These are phyloP conservation scores for Pherbina coryleti DNA, from an alignment of 2,888 invertebrate genomes.

Conservation along the genomic window DNA sequence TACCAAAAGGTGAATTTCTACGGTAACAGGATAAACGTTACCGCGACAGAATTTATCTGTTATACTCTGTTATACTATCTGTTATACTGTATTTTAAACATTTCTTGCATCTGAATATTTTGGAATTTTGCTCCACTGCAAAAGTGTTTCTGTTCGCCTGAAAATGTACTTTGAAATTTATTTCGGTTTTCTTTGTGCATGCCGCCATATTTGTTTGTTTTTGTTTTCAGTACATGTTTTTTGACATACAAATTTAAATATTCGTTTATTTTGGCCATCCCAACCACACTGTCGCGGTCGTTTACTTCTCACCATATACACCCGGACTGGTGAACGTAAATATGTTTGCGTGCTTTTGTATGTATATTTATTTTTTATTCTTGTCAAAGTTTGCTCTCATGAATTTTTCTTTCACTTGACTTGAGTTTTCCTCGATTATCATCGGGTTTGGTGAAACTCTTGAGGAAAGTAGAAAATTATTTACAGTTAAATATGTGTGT, in stretches of 20 bases:
- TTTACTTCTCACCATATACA: background rate
- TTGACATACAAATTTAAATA: constrained; percentile 53
- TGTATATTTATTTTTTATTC: constrained; percentile 38
- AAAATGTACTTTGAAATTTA: constrained; percentile 52
- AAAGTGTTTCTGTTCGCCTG: constrained; percentile 29
- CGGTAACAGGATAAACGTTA: too few species aligned
- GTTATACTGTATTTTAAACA: too few species aligned
- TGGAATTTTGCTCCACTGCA: constrained; percentile 25
- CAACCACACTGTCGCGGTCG: background rate
- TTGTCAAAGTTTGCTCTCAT: background rate
- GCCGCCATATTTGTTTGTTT: background rate
- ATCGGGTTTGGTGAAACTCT: too few species aligned
- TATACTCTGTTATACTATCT: too few species aligned
- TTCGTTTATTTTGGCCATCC: constrained; percentile 3
- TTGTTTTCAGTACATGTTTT: background rate
- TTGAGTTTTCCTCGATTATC: constrained; percentile 32
- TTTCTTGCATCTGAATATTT: too few species aligned
- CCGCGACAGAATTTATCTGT: too few species aligned
- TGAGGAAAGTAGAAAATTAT: constrained; percentile 58
- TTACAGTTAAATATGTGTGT: constrained; percentile 63
- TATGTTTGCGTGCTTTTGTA: background rate
- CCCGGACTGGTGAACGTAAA: background rate
- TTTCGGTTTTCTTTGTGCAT: constrained; percentile 50
- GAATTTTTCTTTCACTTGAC: constrained; percentile 47
- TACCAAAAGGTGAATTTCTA: too few species aligned